Evolutionary conservation across 2,113 vertebrate species (phyloP), one percentile per base, ranked within the genome.

Genomic region (Diglossa brunneiventris): DNA sequence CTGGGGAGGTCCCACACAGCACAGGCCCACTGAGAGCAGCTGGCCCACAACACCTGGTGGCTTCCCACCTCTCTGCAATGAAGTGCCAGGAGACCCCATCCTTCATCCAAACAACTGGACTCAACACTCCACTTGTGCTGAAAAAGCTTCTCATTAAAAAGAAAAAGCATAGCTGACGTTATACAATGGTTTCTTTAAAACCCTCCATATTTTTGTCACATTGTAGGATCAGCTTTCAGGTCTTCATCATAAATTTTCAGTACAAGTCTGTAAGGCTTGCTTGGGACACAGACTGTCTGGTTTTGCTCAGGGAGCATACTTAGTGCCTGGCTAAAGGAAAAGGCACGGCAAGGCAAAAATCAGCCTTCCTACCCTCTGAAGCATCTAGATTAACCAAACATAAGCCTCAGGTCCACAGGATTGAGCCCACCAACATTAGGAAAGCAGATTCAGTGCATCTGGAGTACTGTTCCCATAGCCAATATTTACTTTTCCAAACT

Each of bases 401-500:
- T 5, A n/a, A 95, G 41, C 37, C 42, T 41, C 31, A 67, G 27
- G 9, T 63, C 47, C 52, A n/a, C 39, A 55, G 19, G 27, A 6
- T 16, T 83, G 42, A 95, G 64, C 59, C 58, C 70, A 94, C 70
- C 78, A 74, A 44, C 21, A 7, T 37, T 31, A 82, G 83, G 62
- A 92, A 87, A 72, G 69, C 33, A 64, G 55, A 89, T 56, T 87
- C 62, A 47, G 18, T 13, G 12, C 63, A 89, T 79, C 42, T 39
- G 46, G 30, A 95, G 11, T 8, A 1, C 66, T 20, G 10, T 53
- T 92, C 46, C 64, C 35, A 62, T 67, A 91, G 67, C 46, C 31
- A 87, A 59, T 87, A 69, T 89, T 94, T 95, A 88, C 68, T 87
- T 95, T 95, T 92, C 90, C 84, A 83, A 87, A 87, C 33, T 37